Evolutionary conservation across 1,140 invertebrate genomes (phyloP), one percentile per base, ranked within the genome.

Genomic region (Epicauta chinensis): DNA sequence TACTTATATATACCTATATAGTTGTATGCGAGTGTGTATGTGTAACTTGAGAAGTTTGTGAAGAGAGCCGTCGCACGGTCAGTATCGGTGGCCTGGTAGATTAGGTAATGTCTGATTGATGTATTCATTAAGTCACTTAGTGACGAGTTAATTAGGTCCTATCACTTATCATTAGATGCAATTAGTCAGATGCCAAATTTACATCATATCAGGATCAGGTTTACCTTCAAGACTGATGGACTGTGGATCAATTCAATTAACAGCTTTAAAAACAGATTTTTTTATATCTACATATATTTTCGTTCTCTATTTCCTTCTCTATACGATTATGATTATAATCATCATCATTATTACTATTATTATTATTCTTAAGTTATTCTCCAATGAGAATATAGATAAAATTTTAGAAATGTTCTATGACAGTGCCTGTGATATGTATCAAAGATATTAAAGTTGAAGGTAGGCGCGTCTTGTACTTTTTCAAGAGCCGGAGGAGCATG

Each of bases 141-240:
- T 58, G 59, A 60, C 53, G 55, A 53, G 55, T 60, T 60, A 60
- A 60, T 60, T 60, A 55, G 51, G 38, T 53, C 48, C 42, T 48
- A 47, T 58, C 53, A 55, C 53, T 58, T 60, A 60, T 58, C 52
- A 55, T 52, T 51, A 52, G 47, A 37, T 43, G 51, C 55, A 60
- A 60, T 60, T 60, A 60, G 59, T 60, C 53, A 60, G 47, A 51
- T 60, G 59, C 59, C 59, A 60, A 60, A 58, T 58, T 51, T 50
- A 47, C 52, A 49, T 60, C 58, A 57, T 52, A 45, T 54, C 37
- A 11, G 23, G 7, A 23, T 7, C 23, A 23, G 23, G 23, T 23
- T 23, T 23, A 23, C 23, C 23, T 23, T 23, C 23, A 23, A 23
- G 23, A 23, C 23, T 23, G 23, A 23, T 23, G 2, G 23, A 23